Conservation (phyloP, 2,797 vertebrate species). For the Hippoglossus hippoglossus region DNA sequence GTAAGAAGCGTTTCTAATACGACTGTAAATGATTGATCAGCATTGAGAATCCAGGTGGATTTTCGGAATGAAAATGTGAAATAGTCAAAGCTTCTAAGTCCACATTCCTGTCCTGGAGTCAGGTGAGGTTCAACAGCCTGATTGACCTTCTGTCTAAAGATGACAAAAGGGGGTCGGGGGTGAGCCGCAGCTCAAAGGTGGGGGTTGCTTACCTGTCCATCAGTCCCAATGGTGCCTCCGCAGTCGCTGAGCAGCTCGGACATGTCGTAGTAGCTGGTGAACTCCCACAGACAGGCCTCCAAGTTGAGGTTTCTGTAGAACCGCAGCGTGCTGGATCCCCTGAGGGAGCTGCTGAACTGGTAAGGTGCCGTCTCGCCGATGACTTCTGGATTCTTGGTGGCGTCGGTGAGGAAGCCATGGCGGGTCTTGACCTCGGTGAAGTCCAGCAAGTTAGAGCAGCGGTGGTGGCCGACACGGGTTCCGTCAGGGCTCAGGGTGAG, state of each 20-base stretch:
- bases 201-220: constrained; percentile 90
- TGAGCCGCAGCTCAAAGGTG: constrained; percentile 84
- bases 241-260: constrained; percentile 95
- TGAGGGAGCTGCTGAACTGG: constrained; percentile 87
- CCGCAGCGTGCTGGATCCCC: constrained; percentile 87
- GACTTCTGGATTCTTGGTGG: constrained; percentile 87
- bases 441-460: constrained; percentile 95
- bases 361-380: constrained; percentile 92
- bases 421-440: constrained; percentile 90
- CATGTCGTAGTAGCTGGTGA: constrained; percentile 95
- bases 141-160: constrained; percentile 29
- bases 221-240: constrained; percentile 93
- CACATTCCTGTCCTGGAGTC: constrained; percentile 44
- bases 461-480: constrained; percentile 93
- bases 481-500: constrained; percentile 95
- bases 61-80: constrained; percentile 16
- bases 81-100: constrained; percentile 20
- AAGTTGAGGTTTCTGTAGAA: constrained; percentile 95
- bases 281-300: constrained; percentile 96
- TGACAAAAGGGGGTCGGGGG: constrained; percentile 84
- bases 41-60: constrained; percentile 15
- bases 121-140: constrained; percentile 6
- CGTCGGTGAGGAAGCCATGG: constrained; percentile 91
- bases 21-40: constrained; percentile 53
- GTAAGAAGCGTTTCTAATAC: constrained; percentile 30